Conservation (phyloP, 1,140 invertebrate species). For the Panagrolaimus sp. region DNA sequence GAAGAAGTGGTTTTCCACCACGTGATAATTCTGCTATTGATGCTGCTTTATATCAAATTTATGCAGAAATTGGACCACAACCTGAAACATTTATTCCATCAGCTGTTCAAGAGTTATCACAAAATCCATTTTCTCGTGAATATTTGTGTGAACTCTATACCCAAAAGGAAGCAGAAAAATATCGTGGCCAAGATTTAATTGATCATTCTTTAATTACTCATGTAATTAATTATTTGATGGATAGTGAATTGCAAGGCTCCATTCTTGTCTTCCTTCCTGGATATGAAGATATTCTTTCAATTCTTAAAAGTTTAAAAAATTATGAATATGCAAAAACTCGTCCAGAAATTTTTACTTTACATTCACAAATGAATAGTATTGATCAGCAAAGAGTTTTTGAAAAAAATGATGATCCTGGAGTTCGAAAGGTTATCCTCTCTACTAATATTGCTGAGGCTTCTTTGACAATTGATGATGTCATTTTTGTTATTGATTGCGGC, state of each 20-base stretch:
- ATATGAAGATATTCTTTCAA: constrained; percentile 80
- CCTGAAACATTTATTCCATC: no score
- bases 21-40: no score
- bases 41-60: no score
- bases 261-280: constrained; percentile 85
- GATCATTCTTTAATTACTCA: neutral
- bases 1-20: no score
- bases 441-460: constrained; percentile 92
- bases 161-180: no score
- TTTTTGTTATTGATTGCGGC: constrained; percentile 82
- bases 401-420: constrained; percentile 63
- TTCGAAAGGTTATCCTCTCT: constrained; percentile 79
- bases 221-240: constrained; percentile 43
- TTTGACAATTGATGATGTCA: constrained; percentile 80
- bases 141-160: no score
- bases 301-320: constrained; percentile 69
- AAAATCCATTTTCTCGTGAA: no score
- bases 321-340: constrained; percentile 8
- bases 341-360: constrained; percentile 65
- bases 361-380: constrained; percentile 69
- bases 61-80: no score
- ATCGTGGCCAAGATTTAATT: no score
- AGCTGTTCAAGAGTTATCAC: no score
- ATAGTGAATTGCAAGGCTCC: constrained; percentile 40
- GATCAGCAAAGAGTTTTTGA: constrained; percentile 77